Evolutionary conservation across 2,113 vertebrate genomes (phyloP), one percentile per base, ranked within the genome.

Genomic region (Leptocoma aspasia): DNA sequence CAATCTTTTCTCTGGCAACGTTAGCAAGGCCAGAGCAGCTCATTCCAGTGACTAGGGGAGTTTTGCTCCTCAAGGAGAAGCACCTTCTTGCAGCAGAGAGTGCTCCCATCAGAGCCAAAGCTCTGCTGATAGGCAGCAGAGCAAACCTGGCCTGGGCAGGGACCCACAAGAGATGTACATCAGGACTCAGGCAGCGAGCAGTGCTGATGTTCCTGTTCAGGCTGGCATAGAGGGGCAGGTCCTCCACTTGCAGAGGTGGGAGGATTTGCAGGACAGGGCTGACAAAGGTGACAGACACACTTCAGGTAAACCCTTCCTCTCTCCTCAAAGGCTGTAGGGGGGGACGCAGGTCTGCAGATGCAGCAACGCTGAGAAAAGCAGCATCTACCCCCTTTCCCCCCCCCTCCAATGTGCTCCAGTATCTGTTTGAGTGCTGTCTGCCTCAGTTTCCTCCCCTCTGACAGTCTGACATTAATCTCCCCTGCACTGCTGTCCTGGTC

Each of bases 401-500:
- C 53, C 63, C 42, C 50, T 7, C 3, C 1, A 44, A 10, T 4
- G 0, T 0, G 2, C 56, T 86, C 60, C 81, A 84, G 78, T 94
- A 88, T 96, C 94, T 97, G 94, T 91, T 91, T 94, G 89, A 96
- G 82, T 89, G 85, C 72, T 96, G 89, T 97, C 93, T 5, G 90
- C 95, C 71, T 83, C 79, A 81, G 91, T 93, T 97, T 97, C 95
- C 95, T 96, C 94, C 92, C 50, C 97, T 97, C 96, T 98, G 98
- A 97, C 97, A 97, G 98, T 97, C 95, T 95, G 95, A 97, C 98
- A 98, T 98, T 96, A 98, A 98, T 98, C 98, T 98, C 96, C 89
- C 95, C 95, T 14, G n/a, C 11, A 12, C 73, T 6, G 86, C 97
- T 97, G 97, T 97, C 97, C 98, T 96, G 96, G 96, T 97, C 97